Base-by-base conservation (phyloP, 2,888 invertebrate genomes). In the Drosophila setosimentum region DNA sequence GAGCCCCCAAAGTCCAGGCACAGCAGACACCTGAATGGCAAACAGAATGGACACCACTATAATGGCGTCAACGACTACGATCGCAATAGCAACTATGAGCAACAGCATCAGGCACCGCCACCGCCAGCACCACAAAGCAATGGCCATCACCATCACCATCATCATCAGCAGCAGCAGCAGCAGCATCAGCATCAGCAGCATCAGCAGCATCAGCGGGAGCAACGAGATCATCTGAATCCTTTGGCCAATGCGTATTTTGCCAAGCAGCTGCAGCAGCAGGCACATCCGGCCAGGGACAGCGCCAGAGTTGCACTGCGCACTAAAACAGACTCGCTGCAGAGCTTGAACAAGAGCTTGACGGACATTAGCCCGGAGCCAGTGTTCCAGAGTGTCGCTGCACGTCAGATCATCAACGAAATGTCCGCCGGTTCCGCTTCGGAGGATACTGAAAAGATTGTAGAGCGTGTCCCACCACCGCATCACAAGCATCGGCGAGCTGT, bases 321-420 rank as follows among this genome's bases (percentile, higher is more conserved):
- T 45, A 93, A 93, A 71, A 93, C 93, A 35, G 93, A 93, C 50
- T 93, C 93, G 1, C 78, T 92, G 80, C 93, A 93, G 78, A 93
- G 93, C 60, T 83, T 93, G 3, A 93, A 92, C 48, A 93, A 93
- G 73, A 92, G 93, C 67, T 82, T 93, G 18, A 92, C 90, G 13
- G 95, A 97, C 85, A 92, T 97, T 77, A 97, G 96, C 30, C 97
- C 97, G 0, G 91, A 96, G 45, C 91, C 92, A 1, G 96, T 97
- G 63, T 97, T 97, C 93, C 97, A 97, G 91, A 97, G 97, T 91
- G 97, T 97, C 92, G 97, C 97, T 2, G 97, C 97, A 1, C 95
- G 96, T 73, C 96, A 97, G 93, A 97, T 97, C 60, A 96, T 97
- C 76, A 96, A 96, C 76, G 97, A 97, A 93, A 96, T 97, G 95